Evolutionary conservation across 1,140 invertebrate genomes (phyloP), one percentile per base, ranked within the genome.

Genomic region (Temnothorax nylanderi): DNA sequence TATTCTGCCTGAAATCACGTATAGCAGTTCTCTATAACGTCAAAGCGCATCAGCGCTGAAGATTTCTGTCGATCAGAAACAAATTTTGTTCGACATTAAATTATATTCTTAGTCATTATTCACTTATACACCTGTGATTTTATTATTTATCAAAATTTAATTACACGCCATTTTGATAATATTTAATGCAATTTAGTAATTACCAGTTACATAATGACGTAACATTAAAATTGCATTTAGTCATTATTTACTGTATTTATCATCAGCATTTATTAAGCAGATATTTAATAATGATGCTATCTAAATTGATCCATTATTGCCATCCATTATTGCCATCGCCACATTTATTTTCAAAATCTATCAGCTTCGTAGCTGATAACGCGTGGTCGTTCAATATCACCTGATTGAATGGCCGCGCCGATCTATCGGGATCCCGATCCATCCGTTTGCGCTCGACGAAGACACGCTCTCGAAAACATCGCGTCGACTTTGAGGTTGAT

Each of bases 231-330:
- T 81, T 81, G 49, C 49, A 41, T 69, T 41, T 32, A 18, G n/a
- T 37, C 47, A 80, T 69, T 80, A 80, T 67, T 78, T 67, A 51
- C 34, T 71, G 21, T 81, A 71, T 69, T 81, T 81, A 71, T 71
- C 47, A 21, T 71, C 34, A 10, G 13, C n/a, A 49, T 64, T 13
- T 56, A 54, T 69, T 44, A 41, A 54, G 37, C 37, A 54, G 34
- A 81, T 54, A 54, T 71, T 54, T 81, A 54, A 80, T 67, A 77
- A 69, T 7, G 32, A 69, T 41, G 44, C 49, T 41, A 41, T 81
- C 64, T 71, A 71, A 71, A 71, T 71, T 71, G 64, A 71, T 56
- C 64, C 34, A 51, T 65, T 78, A 34, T 60, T 32, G 44, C 56
- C 34, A 21, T 77, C 21, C 56, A 34, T 77, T 77, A 77, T 18